phyloP scores from a whole-genome alignment of 2,888 invertebrate genomes.

The Microdon myrmicae region DNA sequence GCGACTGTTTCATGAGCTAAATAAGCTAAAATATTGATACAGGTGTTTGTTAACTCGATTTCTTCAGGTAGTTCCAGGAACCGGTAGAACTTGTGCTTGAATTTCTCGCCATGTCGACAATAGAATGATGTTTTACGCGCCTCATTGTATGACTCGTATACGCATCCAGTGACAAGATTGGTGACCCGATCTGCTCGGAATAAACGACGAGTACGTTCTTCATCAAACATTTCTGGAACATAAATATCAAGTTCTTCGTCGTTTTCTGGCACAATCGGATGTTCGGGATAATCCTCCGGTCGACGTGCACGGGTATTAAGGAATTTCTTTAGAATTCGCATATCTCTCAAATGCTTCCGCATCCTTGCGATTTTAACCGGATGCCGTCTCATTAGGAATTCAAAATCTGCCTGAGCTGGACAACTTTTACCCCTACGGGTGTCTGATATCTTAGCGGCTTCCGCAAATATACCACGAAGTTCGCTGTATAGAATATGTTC shows the following conservation, averaged over 20 bases:
- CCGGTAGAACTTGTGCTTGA: conserved; percentile 71
- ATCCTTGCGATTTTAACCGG: conserved; percentile 80
- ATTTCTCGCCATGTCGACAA: conserved; percentile 69
- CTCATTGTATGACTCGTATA: conserved; percentile 82
- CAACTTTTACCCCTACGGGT: conserved; percentile 73
- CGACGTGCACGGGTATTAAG: conserved; percentile 62
- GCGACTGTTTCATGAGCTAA: conserved; percentile 92
- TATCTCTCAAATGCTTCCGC: conserved; percentile 76
- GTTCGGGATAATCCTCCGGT: conserved; percentile 65
- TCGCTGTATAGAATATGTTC: conserved; percentile 87
- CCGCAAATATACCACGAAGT: conserved; percentile 79
- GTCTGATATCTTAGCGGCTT: conserved; percentile 76
- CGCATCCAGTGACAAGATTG: conserved; percentile 69
- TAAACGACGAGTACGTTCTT: conserved; percentile 64
- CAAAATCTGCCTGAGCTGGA: conserved; percentile 73
- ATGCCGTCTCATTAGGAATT: conserved; percentile 86
- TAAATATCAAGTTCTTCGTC: conserved; percentile 70
- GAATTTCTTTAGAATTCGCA: conserved; percentile 66
- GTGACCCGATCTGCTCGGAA: conserved; percentile 74
- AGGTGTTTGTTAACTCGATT: conserved; percentile 72
- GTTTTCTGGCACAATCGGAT: conserved; percentile 68
- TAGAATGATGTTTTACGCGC: conserved; percentile 81
- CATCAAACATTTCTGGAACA: conserved; percentile 66
- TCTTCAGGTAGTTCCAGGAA: conserved; percentile 75
- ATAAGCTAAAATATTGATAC: conserved; percentile 83